These are phyloP conservation scores for Oikopleura dioica DNA, from an alignment of 23 tunicate genomes.

Conservation along the genomic window DNA sequence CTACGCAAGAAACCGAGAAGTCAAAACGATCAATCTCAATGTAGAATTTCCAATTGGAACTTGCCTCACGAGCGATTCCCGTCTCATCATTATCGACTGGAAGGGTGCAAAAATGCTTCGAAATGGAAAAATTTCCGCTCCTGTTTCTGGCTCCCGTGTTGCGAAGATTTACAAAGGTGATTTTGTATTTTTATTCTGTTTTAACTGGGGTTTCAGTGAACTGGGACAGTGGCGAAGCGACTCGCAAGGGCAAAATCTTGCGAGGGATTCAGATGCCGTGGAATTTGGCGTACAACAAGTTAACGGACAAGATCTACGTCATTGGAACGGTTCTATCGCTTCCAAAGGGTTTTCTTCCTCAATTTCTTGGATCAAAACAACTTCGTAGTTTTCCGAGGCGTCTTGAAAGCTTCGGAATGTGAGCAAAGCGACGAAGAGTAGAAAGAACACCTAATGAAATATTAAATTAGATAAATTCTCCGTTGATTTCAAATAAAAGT, in stretches of 20 bases:
- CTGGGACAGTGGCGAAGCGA: background rate
- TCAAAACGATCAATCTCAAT: background rate
- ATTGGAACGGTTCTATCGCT: background rate
- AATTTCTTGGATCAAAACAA: too few species aligned
- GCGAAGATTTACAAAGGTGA: conserved; percentile 6
- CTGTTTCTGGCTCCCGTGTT: conserved; percentile 16
- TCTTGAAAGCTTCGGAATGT: too few species aligned
- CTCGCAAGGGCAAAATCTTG: background rate
- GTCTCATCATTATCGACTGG: conserved; percentile 7
- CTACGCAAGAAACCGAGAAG: background rate
- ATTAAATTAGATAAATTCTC: too few species aligned
- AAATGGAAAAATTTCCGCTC: conserved; percentile 21
- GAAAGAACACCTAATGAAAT: too few species aligned
- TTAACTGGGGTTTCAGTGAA: background rate
- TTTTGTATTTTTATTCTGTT: background rate
- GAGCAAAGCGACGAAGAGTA: too few species aligned
- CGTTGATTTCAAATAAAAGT: too few species aligned
- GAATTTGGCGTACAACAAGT: background rate
- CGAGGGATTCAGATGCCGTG: conserved; percentile 10
- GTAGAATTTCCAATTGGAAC: background rate
- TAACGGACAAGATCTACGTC: conserved; percentile 6
- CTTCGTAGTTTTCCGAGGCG: too few species aligned
- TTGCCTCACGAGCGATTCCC: conserved; percentile 8
- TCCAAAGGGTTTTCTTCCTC: too few species aligned
- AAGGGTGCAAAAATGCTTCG: conserved; percentile 19